Evolutionary conservation across 2,888 invertebrate genomes (phyloP), one percentile per base, ranked within the genome.

Genomic region (Halocaridina rubra): DNA sequence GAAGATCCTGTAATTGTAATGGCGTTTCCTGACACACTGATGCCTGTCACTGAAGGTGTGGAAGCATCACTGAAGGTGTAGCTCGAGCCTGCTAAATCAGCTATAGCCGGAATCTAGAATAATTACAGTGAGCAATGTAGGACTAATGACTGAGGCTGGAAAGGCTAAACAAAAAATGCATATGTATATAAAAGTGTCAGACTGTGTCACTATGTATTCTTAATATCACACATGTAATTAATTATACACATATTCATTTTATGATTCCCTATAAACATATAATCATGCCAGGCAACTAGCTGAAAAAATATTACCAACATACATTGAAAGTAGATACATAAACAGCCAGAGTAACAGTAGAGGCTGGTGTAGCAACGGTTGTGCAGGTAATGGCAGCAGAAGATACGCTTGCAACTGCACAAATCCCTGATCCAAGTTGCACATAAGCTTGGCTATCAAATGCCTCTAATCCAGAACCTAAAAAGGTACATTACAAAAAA

Each of bases 1-100:
- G 61, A 57, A 1, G 67, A 33, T 1, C 86, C 86, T 16, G 74
- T 29, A 29, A 86, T 29, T 16, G 67, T 86, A 39, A 86, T 30
- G 13, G 79, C n/a, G 19, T 59, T 29, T 0, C 75, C 72, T 8
- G 78, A 33, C 0, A 71, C n/a, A 3, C 29, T 29, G 5, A 72
- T 39, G 1, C 19, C 30, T 7, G 57, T 39, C 8, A 86, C 74
- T 0, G 74, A 7, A n/a, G 86, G 86, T 2, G 86, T 79, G 57
- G 59, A 69, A 4, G 81, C 22, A n/a, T 22, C 30, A 24, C 53
- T 75, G 67, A 78, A 86, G 24, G 46, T 86, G 78, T 69, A 85
- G 13, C 33, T 67, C n/a, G 57, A 39, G 57, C 30, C 24, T n/a
- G 33, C 53, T 3, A 77, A 16, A 3, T 32, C 22, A 3, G n/a